Conservation (phyloP, 2,888 invertebrate species). For the Heteromurus nitidus region DNA sequence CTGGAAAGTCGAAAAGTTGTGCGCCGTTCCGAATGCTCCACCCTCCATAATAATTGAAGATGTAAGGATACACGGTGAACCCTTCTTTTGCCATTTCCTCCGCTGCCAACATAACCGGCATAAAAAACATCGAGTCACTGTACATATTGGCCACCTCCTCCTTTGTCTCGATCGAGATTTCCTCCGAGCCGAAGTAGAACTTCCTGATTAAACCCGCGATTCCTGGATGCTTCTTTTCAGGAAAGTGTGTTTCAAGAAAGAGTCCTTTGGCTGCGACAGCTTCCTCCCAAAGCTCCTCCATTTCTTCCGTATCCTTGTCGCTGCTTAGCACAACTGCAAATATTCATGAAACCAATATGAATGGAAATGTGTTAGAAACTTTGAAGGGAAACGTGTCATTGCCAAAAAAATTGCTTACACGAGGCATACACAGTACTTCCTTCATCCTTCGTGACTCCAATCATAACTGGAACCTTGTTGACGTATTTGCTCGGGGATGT, state of each 20-base stretch:
- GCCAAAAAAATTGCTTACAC: too few relatives aligned
- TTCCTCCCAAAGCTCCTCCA: constrained; percentile 21
- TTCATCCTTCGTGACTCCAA: constrained; percentile 17
- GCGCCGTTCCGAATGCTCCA: constrained; percentile 20
- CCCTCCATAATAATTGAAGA: neutral
- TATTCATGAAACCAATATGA: too few relatives aligned
- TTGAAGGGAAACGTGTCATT: too few relatives aligned
- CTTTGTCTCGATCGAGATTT: neutral
- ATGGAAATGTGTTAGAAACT: constrained; percentile 1
- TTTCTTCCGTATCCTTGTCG: neutral
- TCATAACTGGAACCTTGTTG: constrained; percentile 23
- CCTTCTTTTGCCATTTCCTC: constrained; percentile 31
- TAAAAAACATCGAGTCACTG: constrained; percentile 16
- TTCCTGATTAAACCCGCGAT: constrained; percentile 24
- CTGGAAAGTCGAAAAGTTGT: neutral
- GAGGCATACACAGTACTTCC: constrained; percentile 22
- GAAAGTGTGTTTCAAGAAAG: neutral
- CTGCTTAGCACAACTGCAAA: constrained; percentile 13
- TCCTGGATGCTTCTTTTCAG: neutral
- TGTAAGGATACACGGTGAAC: constrained; percentile 34
- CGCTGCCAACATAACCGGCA: constrained; percentile 24
- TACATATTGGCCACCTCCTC: constrained; percentile 6
- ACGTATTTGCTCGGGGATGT: neutral
- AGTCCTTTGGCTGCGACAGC: constrained; percentile 28
- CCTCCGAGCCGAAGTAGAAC: constrained; percentile 29